A percentile compares a stretch with the other conserved stretches of the same genome.
phyloP scores from a whole-genome alignment of 30 jellyfish, hydroid and myxozoan genomes.

The Mastigias papua region DNA sequence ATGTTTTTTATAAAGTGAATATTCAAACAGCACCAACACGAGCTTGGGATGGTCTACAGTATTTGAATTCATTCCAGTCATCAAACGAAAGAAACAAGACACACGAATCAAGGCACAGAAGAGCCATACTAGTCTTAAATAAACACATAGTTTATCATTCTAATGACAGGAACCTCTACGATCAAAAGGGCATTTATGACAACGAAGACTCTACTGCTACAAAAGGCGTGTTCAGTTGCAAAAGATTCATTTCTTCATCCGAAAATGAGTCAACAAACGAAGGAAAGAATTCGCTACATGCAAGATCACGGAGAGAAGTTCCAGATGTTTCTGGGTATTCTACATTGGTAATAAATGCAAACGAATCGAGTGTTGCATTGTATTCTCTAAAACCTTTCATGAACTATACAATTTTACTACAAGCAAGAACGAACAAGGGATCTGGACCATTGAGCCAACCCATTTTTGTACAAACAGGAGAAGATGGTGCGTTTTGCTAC shows the following conservation, averaged over 20 bases:
- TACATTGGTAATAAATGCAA: constrained; percentile 27
- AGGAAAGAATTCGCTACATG: background rate
- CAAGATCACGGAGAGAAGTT: constrained; percentile 42
- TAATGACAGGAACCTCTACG: background rate
- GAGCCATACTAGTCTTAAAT: background rate
- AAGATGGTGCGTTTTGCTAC: constrained; percentile 55
- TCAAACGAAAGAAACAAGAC: constrained; percentile 7
- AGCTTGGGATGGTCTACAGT: constrained; percentile 42
- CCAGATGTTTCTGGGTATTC: constrained; percentile 23
- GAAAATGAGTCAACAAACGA: background rate
- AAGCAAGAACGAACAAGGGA: constrained; percentile 69
- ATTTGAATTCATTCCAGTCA: background rate
- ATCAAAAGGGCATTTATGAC: background rate
- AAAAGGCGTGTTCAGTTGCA: background rate
- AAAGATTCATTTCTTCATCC: too few relatives aligned
- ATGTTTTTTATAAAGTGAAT: constrained; percentile 39
- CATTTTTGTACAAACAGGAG: constrained; percentile 51
- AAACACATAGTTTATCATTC: background rate
- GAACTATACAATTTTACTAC: constrained; percentile 59
- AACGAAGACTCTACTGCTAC: too few relatives aligned
- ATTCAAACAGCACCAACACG: constrained; percentile 57
- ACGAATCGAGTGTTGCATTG: constrained; percentile 15
- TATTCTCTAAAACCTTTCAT: constrained; percentile 53
- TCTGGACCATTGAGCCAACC: constrained; percentile 66
- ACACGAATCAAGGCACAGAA: constrained; percentile 5